phyloP scores from a whole-genome alignment of 2,797 vertebrate genomes.

The Tapirus indicus region DNA sequence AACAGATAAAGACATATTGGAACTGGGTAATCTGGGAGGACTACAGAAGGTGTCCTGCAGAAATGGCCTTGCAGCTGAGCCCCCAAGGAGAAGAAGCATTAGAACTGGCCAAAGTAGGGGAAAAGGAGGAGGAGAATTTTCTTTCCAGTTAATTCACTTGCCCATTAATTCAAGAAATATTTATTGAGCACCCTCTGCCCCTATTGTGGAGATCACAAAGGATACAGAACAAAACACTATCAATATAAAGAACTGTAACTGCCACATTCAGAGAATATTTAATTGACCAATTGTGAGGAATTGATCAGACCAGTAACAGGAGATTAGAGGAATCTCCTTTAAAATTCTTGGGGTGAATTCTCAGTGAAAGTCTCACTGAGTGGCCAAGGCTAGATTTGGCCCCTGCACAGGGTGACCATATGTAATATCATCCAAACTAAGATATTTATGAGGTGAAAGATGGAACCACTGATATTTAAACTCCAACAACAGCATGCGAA shows the following conservation, averaged over 20 bases:
- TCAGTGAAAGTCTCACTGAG: neutral
- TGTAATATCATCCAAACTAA: accelerated
- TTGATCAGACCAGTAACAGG: neutral
- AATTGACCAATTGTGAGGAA: neutral
- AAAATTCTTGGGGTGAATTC: neutral
- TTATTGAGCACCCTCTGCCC: neutral
- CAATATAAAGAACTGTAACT: neutral
- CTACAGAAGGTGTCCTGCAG: neutral
- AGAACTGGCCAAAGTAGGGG: accelerated
- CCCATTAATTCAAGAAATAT: neutral
- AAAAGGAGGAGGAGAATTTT: neutral
- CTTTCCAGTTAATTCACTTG: neutral
- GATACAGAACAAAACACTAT: neutral
- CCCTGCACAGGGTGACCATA: accelerated
- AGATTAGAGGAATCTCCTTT: neutral
- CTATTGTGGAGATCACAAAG: accelerated
- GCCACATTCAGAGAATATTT: neutral
- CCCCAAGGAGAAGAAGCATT: neutral
- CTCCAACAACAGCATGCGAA: too few relatives aligned
- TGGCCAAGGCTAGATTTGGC: neutral
- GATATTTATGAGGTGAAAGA: neutral
- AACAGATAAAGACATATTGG: neutral
- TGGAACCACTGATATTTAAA: accelerated
- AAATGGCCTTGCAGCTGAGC: neutral
- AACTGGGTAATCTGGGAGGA: neutral